phyloP scores from a whole-genome alignment of 2,888 invertebrate species.

The Linnaemya vulpina region DNA sequence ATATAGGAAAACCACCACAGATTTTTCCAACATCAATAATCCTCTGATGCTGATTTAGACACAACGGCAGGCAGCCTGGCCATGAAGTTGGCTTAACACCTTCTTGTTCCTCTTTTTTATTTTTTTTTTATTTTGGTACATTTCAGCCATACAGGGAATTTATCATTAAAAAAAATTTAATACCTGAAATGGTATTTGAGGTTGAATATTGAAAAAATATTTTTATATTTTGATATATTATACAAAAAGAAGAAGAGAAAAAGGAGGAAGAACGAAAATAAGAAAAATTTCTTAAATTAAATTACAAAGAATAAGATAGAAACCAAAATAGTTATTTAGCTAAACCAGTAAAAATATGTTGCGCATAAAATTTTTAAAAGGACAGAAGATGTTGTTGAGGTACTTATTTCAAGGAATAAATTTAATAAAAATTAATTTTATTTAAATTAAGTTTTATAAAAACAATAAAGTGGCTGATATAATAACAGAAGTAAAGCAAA shows the following conservation, averaged over 20 bases:
- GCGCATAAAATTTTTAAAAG: background rate
- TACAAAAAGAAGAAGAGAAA: background rate
- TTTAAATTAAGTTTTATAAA: too few relatives aligned
- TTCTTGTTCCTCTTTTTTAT: too few relatives aligned
- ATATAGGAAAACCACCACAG: constrained; percentile 14
- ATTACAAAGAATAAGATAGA: constrained; percentile 35
- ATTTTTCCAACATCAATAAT: constrained; percentile 3
- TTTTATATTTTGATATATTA: constrained; percentile 18
- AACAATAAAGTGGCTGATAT: too few relatives aligned
- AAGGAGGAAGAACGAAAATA: too few relatives aligned
- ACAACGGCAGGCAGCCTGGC: background rate
- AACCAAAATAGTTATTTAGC: constrained; percentile 36
- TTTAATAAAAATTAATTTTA: background rate
- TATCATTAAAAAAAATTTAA: constrained; percentile 70
- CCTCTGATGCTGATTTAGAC: background rate
- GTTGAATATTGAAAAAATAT: constrained; percentile 46
- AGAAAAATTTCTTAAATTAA: constrained; percentile 42
- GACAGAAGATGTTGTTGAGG: background rate
- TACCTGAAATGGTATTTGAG: constrained; percentile 70
- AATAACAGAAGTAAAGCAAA: too few relatives aligned
- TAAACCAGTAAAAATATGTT: constrained; percentile 1
- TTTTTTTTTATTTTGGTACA: background rate
- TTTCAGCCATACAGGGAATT: background rate
- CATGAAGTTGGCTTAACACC: constrained; percentile 54
- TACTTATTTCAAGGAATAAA: background rate